A percentile compares a stretch with the other conserved stretches of the same genome.
These are phyloP conservation scores for Polyommatus iphigenia DNA, from an alignment of 2,888 invertebrate genomes.

Conservation along the genomic window DNA sequence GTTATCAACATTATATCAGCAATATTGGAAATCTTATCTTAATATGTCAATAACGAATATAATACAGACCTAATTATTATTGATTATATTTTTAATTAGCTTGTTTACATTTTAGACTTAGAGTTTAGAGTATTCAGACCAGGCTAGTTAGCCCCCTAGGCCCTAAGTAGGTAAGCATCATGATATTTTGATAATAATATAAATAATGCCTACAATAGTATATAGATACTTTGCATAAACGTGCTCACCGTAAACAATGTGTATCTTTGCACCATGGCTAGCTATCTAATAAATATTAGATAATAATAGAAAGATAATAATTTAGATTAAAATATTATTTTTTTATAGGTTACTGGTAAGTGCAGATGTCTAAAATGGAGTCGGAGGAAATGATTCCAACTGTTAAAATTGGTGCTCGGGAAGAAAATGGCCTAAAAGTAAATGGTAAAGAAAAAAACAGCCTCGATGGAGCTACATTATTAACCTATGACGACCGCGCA, in stretches of 20 bases:
- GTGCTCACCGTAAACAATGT: neutral
- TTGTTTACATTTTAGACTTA: neutral
- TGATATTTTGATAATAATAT: no score
- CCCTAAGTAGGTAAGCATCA: neutral
- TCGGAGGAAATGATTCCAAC: constrained; percentile 5
- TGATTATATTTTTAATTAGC: neutral
- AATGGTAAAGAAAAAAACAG: neutral
- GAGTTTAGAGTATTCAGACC: neutral
- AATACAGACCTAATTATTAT: neutral
- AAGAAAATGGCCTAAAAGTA: neutral
- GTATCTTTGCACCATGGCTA: neutral
- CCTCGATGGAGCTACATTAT: neutral
- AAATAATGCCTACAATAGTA: neutral
- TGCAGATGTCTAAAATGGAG: neutral
- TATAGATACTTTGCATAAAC: neutral
- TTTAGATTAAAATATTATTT: neutral
- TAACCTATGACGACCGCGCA: neutral
- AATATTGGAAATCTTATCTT: neutral
- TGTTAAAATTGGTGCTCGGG: constrained; percentile 12
- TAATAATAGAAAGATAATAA: neutral
- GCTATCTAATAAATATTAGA: neutral
- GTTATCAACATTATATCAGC: neutral
- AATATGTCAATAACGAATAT: neutral
- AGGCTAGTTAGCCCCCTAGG: no score
- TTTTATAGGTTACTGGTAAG: neutral